Percentiles rank a stretch among this genome's conserved stretches.
Conservation (phyloP, 53 echinoderm and acorn worm species). For the Luidia sarsii region DNA sequence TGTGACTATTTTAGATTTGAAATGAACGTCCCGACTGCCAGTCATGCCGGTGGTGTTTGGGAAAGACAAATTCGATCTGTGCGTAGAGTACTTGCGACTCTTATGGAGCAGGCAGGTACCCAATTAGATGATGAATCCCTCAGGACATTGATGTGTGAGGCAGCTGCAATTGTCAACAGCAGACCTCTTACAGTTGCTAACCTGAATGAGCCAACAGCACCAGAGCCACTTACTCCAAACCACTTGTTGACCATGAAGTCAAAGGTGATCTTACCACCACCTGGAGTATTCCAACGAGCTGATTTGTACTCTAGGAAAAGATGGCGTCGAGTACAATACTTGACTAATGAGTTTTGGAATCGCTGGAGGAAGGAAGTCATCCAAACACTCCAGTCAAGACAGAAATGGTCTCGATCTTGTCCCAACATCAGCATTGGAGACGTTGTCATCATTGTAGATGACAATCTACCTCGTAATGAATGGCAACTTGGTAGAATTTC, state of each 20-base stretch:
- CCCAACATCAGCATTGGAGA: slow-evolving; percentile 21
- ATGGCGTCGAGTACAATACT: slow-evolving; percentile 54
- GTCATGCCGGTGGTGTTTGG: slow-evolving; percentile 58
- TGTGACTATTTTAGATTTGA: slow-evolving; percentile 64
- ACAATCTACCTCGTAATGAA: slow-evolving; percentile 20
- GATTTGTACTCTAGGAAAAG: slow-evolving; percentile 18
- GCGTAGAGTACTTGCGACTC: slow-evolving; percentile 29
- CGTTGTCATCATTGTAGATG: slow-evolving; percentile 47
- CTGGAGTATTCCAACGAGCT: not conserved
- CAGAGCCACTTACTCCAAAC: slow-evolving; percentile 58
- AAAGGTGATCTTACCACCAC: slow-evolving; percentile 1
- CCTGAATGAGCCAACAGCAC: slow-evolving; percentile 27
- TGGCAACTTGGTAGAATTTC: slow-evolving; percentile 19
- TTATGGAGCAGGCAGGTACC: slow-evolving; percentile 27
- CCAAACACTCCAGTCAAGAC: slow-evolving; percentile 36
- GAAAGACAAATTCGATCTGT: slow-evolving; percentile 56
- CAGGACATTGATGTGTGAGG: slow-evolving; percentile 49
- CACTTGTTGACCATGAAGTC: slow-evolving; percentile 55
- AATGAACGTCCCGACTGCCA: slow-evolving; percentile 50
- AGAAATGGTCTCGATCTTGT: slow-evolving; percentile 39
- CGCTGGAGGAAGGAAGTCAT: slow-evolving; percentile 57
- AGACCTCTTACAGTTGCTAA: slow-evolving; percentile 53
- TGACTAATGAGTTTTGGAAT: slow-evolving; percentile 57
- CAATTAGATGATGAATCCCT: slow-evolving; percentile 52
- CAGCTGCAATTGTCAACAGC: slow-evolving; percentile 45